A percentile compares a stretch with the other conserved stretches of the same genome.
phyloP scores from a whole-genome alignment of 2,113 vertebrate genomes.

The zebrafish (Danio rerio) region GRCz12tu NC_133181.1:51446001-51446500 shows the following conservation, averaged over 20 bases:
- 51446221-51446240: not conserved
- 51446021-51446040: not conserved
- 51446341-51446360: not conserved
- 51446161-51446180: not conserved
- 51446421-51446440: not conserved
- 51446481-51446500: not conserved
- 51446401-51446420: not conserved
- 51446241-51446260: constrained; percentile 17
- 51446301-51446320: not conserved
- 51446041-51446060: not conserved
- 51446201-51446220: not conserved
- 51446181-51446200: not conserved
- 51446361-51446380: not conserved
- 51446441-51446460: constrained; percentile 20
- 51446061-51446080: not conserved
- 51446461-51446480: constrained; percentile 28
- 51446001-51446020: not conserved
- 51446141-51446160: not conserved
- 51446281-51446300: not conserved
- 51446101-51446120: not conserved
- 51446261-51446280: constrained; percentile 7
- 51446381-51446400: not conserved
- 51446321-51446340: not conserved
- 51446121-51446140: not conserved
- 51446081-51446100: not conserved